Conservation (phyloP, 2,797 vertebrate genomes). For the Chaetophractus vellerosus region DNA sequence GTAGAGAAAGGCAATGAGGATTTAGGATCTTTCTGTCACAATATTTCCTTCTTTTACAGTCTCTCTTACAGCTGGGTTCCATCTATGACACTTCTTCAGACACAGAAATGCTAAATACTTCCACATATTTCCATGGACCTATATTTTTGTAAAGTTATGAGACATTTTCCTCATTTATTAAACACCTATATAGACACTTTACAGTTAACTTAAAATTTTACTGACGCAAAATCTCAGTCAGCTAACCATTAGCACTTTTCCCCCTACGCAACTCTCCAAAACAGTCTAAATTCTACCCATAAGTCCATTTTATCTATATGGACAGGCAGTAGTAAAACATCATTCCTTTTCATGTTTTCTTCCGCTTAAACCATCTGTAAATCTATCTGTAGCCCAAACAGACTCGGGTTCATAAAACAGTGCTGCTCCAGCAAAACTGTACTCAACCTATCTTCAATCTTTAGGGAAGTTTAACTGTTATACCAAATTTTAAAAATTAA, state of each 20-base stretch:
- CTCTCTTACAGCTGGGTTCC: neutral
- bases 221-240: neutral
- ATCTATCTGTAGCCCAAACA: slow-evolving; percentile 4
- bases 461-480: slow-evolving; percentile 53
- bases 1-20: neutral
- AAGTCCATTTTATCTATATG: neutral
- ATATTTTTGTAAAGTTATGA: slow-evolving; percentile 8
- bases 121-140: neutral
- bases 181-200: neutral
- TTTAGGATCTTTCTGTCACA: neutral
- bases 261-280: neutral
- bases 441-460: slow-evolving; percentile 11
- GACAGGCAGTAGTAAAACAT: neutral
- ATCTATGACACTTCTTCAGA: neutral
- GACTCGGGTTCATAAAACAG: neutral
- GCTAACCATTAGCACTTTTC: neutral
- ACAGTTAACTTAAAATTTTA: slow-evolving; percentile 39
- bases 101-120: neutral
- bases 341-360: slow-evolving; percentile 24
- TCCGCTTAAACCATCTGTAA: slow-evolving; percentile 11
- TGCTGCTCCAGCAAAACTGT: neutral
- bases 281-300: neutral
- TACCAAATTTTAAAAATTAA: slow-evolving; percentile 75
- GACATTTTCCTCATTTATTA: slow-evolving; percentile 42
- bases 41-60: neutral